Percentiles rank a stretch among this genome's conserved stretches.
Evolutionary conservation across 2,797 vertebrate genomes (phyloP).

Genomic region (Psittacula echo): DNA sequence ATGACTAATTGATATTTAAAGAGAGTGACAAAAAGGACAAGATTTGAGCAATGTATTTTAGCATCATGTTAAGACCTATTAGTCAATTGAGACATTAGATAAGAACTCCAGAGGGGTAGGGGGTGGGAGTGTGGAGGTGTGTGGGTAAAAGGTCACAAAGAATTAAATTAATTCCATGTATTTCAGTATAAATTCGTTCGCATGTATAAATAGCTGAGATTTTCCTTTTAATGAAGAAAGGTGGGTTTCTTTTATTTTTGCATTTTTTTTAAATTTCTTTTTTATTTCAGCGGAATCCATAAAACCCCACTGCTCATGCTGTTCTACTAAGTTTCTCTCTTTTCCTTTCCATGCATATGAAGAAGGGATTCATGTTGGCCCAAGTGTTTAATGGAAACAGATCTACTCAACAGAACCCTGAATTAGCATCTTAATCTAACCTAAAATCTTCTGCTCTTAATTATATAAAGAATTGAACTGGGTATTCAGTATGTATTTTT

Average conservation of each 20-base stretch:
- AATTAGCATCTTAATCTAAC: background rate
- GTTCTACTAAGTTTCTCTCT: background rate
- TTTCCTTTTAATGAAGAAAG: background rate
- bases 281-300: background rate
- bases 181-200: background rate
- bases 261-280: background rate
- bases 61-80: background rate
- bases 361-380: background rate
- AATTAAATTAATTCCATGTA: background rate
- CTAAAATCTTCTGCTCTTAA: background rate
- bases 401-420: background rate
- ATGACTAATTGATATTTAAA: background rate
- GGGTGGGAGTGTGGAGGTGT: background rate
- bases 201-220: background rate
- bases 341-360: background rate
- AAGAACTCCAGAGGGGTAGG: background rate
- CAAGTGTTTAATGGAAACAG: background rate
- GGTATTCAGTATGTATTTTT: background rate
- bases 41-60: background rate
- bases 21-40: background rate
- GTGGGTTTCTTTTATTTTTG: rapidly evolving
- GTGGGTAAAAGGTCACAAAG: background rate
- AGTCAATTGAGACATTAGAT: conserved; percentile 14
- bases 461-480: background rate
- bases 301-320: background rate